Base-by-base conservation (phyloP, 1,140 invertebrate species). In the Coboldia fuscipes region DNA sequence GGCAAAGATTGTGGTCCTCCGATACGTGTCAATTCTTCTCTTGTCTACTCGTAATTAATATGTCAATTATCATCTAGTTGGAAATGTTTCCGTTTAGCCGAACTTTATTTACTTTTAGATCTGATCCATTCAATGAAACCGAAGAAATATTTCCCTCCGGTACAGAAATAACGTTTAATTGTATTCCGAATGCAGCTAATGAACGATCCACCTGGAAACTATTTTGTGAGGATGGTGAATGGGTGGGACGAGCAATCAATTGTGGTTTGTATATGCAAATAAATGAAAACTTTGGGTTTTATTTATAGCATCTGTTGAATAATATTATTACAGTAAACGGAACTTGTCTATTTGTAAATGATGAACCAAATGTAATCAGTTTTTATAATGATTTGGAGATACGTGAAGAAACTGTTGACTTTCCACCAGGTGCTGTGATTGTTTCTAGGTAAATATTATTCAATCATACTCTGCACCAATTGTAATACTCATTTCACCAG, bases 381-480 rank as follows among this genome's bases (percentile, higher is more conserved):
- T 85, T 84, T 48, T 74, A 71, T 42, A 74, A 76, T 36, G 78
- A 84, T 47, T 60, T 75, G 38, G 63, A 75, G 46, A 71, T 83
- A 15, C 68, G 67, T 2, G 74, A 81, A 42, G 74, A 76, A 33
- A 49, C 65, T 14, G 72, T 76, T 0, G 77, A 83, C 41, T 82
- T 82, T 50, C 72, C 74, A 2, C 66, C 75, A 3, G 75, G 73
- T 4, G 65, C 78, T 3, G 57, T 70, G 18, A 62, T 85, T 7
- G 58, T 66, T 23, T 66, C 65, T 12, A 66, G 61, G 72, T 79
- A 39, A 57, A 48, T 45, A 34, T 27, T 34, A 5, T 36, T 66
- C 60, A 90, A 52, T 96, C 88, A 48, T 83, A 96, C 56, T 96
- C 90, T 0, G 88, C 84, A 16, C 90, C 89, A 45, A 96, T 93